These are phyloP conservation scores for Perizoma flavofasciatum DNA, from an alignment of 2,888 invertebrate species.

Conservation along the genomic window DNA sequence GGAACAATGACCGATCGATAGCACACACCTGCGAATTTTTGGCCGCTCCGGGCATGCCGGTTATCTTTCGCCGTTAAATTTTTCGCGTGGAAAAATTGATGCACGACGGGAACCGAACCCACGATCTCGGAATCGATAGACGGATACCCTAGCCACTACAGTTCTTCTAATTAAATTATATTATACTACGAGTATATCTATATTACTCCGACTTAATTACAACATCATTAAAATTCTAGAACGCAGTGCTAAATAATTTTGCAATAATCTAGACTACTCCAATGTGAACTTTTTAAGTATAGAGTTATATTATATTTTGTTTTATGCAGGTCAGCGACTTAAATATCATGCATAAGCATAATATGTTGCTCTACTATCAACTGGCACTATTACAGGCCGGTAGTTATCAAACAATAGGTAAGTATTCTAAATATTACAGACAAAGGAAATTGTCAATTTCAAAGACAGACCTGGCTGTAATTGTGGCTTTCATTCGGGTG, in stretches of 20 bases:
- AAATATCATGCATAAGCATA: neutral
- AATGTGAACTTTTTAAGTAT: neutral
- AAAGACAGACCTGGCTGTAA: no score
- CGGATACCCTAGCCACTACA: no score
- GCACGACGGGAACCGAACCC: no score
- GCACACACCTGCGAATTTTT: no score
- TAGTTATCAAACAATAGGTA: constrained; percentile 8
- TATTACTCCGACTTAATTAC: no score
- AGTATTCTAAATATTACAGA: constrained; percentile 9
- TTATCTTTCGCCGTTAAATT: no score
- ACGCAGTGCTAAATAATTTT: neutral
- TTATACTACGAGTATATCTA: no score
- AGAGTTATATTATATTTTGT: neutral
- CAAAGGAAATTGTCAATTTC: constrained; percentile 24
- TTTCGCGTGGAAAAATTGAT: no score
- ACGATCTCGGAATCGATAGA: no score
- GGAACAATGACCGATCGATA: no score
- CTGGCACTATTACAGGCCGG: neutral
- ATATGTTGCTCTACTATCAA: neutral
- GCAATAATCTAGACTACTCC: neutral
- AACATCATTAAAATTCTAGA: neutral
- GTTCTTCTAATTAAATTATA: no score
- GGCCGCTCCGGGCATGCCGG: no score
- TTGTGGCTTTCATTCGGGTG: constrained; percentile 21
- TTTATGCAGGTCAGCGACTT: neutral